phyloP scores from a whole-genome alignment of 2,888 invertebrate genomes.

The Lasioglossum leucozonium region DNA sequence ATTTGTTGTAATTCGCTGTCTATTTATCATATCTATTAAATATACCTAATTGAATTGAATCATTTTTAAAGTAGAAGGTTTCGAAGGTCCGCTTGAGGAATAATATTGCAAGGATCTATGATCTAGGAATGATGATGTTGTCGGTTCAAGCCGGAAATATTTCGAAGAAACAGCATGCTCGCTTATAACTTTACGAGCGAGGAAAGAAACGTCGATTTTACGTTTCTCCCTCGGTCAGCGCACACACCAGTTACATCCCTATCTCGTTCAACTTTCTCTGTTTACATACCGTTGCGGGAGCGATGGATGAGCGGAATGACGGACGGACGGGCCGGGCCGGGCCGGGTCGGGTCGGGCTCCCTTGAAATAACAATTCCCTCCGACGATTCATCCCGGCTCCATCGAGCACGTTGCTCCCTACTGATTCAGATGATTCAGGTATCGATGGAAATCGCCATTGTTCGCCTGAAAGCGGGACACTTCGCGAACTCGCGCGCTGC shows the following conservation, averaged over 20 bases:
- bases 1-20: too few species aligned
- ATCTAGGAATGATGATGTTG: not conserved
- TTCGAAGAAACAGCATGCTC: not conserved
- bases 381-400: conserved; percentile 34
- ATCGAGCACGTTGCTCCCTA: conserved; percentile 7
- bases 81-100: not conserved
- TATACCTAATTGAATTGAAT: too few species aligned
- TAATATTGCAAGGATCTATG: not conserved
- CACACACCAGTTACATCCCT: conserved; percentile 70
- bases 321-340: conserved; percentile 68
- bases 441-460: conserved; percentile 26
- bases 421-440: conserved; percentile 11
- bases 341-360: conserved; percentile 64
- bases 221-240: conserved; percentile 52
- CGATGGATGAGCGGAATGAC: conserved; percentile 75
- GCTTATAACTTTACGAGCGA: not conserved
- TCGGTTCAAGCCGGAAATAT: not conserved
- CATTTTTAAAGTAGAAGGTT: not conserved
- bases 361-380: conserved; percentile 81
- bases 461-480: not conserved
- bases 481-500: not conserved
- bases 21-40: too few species aligned
- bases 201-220: conserved; percentile 50
- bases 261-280: conserved; percentile 76
- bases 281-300: conserved; percentile 78